Evolutionary conservation across 2,888 invertebrate species (phyloP).

Genomic region (Cerastoderma edule): DNA sequence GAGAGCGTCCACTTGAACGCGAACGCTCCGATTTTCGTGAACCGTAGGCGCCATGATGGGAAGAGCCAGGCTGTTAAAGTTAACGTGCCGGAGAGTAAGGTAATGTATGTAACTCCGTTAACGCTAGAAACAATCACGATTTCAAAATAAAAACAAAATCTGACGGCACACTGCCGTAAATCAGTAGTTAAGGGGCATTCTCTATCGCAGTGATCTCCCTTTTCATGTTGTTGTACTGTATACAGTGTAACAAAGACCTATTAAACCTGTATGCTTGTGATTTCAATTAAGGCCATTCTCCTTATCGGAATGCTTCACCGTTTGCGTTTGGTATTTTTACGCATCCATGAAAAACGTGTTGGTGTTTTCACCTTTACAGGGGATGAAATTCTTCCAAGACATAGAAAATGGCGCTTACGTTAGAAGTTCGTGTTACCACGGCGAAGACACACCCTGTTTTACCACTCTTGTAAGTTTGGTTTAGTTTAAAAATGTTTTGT

Average conservation of each 20-base stretch:
- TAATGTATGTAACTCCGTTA: background rate
- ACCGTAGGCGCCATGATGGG: background rate
- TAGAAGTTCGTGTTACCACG: slow-evolving; percentile 22
- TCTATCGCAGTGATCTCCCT: too few species aligned
- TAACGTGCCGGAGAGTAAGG: slow-evolving; percentile 8
- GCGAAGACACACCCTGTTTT: slow-evolving; percentile 29
- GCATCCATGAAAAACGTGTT: background rate
- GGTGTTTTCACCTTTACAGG: background rate
- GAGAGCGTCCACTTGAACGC: slow-evolving; percentile 43
- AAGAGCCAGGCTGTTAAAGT: slow-evolving; percentile 3
- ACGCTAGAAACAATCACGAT: too few species aligned
- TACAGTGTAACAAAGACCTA: too few species aligned
- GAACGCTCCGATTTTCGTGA: slow-evolving; percentile 38
- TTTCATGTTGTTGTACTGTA: too few species aligned
- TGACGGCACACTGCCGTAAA: too few species aligned
- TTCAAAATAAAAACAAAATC: too few species aligned
- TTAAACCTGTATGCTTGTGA: too few species aligned
- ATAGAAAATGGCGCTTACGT: slow-evolving; percentile 29
- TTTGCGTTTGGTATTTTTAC: background rate
- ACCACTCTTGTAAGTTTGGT: slow-evolving; percentile 25
- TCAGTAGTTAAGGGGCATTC: too few species aligned
- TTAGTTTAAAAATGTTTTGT: too few species aligned
- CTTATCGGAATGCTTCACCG: too few species aligned
- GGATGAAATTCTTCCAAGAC: slow-evolving; percentile 37
- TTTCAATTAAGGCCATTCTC: too few species aligned